Base-by-base conservation (phyloP, 2,797 vertebrate genomes). In the Spinibarbus caldwelli region DNA sequence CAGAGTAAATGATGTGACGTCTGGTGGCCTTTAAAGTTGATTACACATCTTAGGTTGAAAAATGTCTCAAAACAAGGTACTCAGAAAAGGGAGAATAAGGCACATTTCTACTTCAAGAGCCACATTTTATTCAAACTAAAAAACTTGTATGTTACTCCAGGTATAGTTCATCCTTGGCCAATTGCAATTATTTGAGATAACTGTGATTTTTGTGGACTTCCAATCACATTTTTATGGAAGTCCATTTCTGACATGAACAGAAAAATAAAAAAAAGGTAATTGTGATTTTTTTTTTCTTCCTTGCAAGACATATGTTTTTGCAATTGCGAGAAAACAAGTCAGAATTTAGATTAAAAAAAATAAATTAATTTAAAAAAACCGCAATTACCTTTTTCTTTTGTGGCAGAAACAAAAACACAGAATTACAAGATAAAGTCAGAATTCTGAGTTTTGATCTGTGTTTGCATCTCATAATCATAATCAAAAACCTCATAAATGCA, bases 21-120 rank as follows among this genome's bases (percentile, higher is more conserved):
- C 70, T 78, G 79, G 71, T 87, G 87, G 85, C 66, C 78, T 85
- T 88, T 85, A 85, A 84, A 89, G 78, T 84, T 81, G 80, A 87
- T 88, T 87, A 82, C 71, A 41, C 67, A 78, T 70, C 75, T 87
- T 62, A 77, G 71, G 62, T 52, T 67, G 59, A 76, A 84, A 80
- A 87, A 80, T 80, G 59, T 80, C 41, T 82, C 6, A 83, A 85
- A 82, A 78, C 47, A 70, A 62, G 15, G 49, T 19, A 17, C 11
- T 64, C 23, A 7, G 64, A 36, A 59, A 57, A 67, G 34, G 34
- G 15, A 52, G 57, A 66, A 17, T n/a, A 43, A 21, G 54, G 52
- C 23, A 43, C 12, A 38, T 43, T 64, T 59, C 34, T 57, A 59
- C 52, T 38, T 49, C 31, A 47, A 62, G 23, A 47, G 23, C 57